phyloP scores from a whole-genome alignment of 2,888 invertebrate species.

The Psylliodes chrysocephalus region DNA sequence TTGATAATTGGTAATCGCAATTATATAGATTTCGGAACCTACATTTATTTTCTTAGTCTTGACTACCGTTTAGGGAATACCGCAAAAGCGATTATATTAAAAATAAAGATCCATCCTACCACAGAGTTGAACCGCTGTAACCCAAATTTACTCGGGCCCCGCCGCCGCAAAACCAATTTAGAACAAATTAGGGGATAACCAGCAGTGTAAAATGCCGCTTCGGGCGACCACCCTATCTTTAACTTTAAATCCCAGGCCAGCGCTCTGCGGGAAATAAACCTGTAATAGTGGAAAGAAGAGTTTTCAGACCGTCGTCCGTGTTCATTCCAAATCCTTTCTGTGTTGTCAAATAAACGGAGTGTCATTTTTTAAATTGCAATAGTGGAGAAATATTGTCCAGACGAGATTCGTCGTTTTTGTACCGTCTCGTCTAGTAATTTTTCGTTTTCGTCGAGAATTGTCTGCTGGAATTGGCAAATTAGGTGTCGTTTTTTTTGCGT shows the following conservation, averaged over 20 bases:
- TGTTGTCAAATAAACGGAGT: constrained; percentile 5
- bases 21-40: no score
- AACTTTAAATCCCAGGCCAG: constrained; percentile 1
- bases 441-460: neutral
- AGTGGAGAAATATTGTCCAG: constrained; percentile 8
- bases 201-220: constrained; percentile 4
- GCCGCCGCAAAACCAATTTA: constrained; percentile 4
- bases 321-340: constrained; percentile 5
- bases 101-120: neutral
- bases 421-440: neutral
- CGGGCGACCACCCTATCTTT: constrained; percentile 6
- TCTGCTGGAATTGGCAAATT: neutral
- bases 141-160: neutral
- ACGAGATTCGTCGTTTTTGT: neutral
- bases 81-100: constrained; percentile 1
- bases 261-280: constrained; percentile 9
- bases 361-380: constrained; percentile 8
- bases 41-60: no score
- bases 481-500: neutral
- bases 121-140: neutral
- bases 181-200: constrained; percentile 4
- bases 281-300: constrained; percentile 5
- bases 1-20: no score
- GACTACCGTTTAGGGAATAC: neutral
- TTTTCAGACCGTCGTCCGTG: neutral